These are phyloP conservation scores for Pangasianodon gigas DNA, from an alignment of 2,113 vertebrate genomes.

Conservation along the genomic window DNA sequence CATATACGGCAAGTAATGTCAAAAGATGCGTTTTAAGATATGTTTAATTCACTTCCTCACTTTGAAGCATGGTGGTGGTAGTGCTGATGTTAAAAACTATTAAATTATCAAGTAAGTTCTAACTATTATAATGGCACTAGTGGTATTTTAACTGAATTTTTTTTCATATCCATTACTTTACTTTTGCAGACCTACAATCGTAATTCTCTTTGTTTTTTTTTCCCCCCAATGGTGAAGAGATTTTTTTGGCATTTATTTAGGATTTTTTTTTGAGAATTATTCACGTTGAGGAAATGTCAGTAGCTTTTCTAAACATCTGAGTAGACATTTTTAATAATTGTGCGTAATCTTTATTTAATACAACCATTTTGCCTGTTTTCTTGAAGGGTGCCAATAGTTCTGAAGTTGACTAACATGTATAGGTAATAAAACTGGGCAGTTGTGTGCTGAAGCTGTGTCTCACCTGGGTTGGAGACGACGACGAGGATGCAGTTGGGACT, in stretches of 20 bases:
- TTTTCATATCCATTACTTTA: not conserved
- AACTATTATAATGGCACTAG: not conserved
- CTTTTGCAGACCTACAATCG: not conserved
- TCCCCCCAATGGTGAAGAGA: too few relatives aligned
- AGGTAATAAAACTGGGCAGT: not conserved
- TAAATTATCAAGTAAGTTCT: not conserved
- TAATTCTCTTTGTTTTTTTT: not conserved
- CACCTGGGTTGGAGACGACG: constrained; percentile 97
- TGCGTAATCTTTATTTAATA: not conserved
- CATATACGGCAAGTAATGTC: too few relatives aligned
- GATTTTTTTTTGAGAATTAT: not conserved
- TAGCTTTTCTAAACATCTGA: not conserved
- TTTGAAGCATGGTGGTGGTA: not conserved
- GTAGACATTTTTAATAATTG: not conserved
- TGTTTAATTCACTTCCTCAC: not conserved
- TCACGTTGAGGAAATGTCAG: not conserved
- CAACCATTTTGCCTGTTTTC: not conserved
- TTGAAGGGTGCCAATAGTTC: not conserved
- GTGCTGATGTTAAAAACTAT: not conserved
- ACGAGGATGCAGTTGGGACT: constrained; percentile 90
- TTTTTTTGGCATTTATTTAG: too few relatives aligned
- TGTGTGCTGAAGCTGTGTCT: not conserved
- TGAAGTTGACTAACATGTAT: not conserved
- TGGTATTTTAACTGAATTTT: not conserved
- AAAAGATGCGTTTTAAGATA: not conserved